phyloP scores from a whole-genome alignment of 2,797 vertebrate genomes.

The Galaxias olidus region DNA sequence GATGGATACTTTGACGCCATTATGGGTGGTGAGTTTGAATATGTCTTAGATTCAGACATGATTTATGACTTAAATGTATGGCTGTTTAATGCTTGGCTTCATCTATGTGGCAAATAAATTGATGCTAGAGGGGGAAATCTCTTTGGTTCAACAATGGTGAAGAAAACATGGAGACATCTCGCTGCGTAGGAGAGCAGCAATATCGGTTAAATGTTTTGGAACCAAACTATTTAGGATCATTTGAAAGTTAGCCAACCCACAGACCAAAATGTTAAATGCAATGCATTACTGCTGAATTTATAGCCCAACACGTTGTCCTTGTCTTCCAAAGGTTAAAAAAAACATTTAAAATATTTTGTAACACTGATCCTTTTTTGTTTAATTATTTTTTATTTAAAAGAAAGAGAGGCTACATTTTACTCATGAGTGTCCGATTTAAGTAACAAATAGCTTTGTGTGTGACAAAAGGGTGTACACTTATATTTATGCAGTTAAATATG shows the following conservation, averaged over 20 bases:
- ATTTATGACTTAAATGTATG: too few species aligned
- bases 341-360: conserved; percentile 10
- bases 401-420: not conserved
- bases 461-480: too few species aligned
- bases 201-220: conserved; percentile 36
- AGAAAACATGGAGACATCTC: conserved; percentile 15
- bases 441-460: not conserved
- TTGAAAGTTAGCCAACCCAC: conserved; percentile 28
- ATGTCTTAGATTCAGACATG: too few species aligned
- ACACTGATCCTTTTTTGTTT: not conserved
- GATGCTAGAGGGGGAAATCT: conserved; percentile 17
- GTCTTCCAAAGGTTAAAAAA: conserved; percentile 14
- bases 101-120: conserved; percentile 8
- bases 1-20: conserved; percentile 48
- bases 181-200: conserved; percentile 9
- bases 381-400: not conserved
- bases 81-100: too few species aligned
- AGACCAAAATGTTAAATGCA: conserved; percentile 4
- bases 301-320: conserved; percentile 7
- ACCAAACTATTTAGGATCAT: conserved; percentile 29
- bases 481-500: too few species aligned
- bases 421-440: too few species aligned
- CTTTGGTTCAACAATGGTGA: conserved; percentile 11
- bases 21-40: conserved; percentile 52
- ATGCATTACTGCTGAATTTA: conserved; percentile 12